Base-by-base conservation (phyloP, 1,140 invertebrate genomes). In the Drosophila nannoptera region DNA sequence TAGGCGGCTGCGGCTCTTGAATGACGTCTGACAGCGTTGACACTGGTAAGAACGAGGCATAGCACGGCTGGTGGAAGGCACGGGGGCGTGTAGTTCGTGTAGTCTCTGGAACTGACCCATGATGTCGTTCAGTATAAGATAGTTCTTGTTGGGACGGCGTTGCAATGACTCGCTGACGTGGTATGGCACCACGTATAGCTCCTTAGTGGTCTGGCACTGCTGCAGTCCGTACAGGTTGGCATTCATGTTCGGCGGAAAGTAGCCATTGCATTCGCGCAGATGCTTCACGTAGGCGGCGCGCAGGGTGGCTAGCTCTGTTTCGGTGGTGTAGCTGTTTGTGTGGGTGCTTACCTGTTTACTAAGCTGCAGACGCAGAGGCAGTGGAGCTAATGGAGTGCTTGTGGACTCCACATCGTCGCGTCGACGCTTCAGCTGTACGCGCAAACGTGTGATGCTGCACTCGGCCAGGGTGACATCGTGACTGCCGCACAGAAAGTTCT, bases 181-280 rank as follows among this genome's bases (percentile, higher is more conserved):
- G 46, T 83, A 83, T 1, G 78, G 78, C 48, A 73, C 78, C 64
- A 82, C 75, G 42, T 63, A 82, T 8, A 82, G 12, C 40, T 82
- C 78, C 62, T 82, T 82, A 50, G 78, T 83, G 46, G 68, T 72
- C 45, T 61, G 73, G 46, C 78, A 82, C 48, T 82, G 78, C 12
- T 82, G 75, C 22, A 82, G 32, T 0, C 78, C 71, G n/a, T 69
- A 83, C n/a, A 82, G 78, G 67, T 82, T 82, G 4, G 49, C 78
- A 2, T 61, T 63, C 78, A 83, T 73, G 6, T 83, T 83, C 38
- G 75, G 50, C 2, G 78, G 78, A 38, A 83, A 78, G 33, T 78
- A 75, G 38, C 78, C 78, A 5, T 65, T 56, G 58, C 72, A 78
- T n/a, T 82, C 75, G 6, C 80, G 78, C 4, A 56, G 62, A 64